A percentile compares a stretch with the other conserved stretches of the same genome.
Evolutionary conservation across 2,888 invertebrate species (phyloP).

Genomic region (Corythucha ciliata): DNA sequence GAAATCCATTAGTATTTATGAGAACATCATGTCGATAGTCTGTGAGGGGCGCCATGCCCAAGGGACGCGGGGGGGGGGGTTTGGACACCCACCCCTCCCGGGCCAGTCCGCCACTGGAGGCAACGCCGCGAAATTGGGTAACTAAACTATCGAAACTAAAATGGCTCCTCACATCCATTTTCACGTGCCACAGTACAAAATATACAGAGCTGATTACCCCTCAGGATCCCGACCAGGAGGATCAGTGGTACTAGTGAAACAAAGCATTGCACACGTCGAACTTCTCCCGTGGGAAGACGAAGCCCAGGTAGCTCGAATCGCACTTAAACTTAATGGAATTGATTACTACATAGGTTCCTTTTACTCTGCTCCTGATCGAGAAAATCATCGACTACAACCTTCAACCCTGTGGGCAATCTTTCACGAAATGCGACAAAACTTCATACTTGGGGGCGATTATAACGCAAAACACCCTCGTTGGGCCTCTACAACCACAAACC

Average conservation of each 20-base stretch:
- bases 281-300: not conserved
- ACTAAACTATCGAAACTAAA: too few species aligned
- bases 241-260: not conserved
- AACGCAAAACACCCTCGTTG: not conserved
- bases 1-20: too few species aligned
- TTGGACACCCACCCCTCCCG: too few species aligned
- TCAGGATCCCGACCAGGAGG: conserved; percentile 3
- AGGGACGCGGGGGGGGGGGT: too few species aligned
- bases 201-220: conserved; percentile 4
- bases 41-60: too few species aligned
- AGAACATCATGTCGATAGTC: too few species aligned
- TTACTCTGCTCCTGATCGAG: conserved; percentile 17
- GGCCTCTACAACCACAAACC: conserved; percentile 6
- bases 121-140: too few species aligned
- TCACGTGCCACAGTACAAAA: conserved; percentile 1
- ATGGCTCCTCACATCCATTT: conserved; percentile 7
- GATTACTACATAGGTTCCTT: conserved; percentile 3
- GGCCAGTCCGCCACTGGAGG: too few species aligned
- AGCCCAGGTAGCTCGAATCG: not conserved
- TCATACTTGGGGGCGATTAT: not conserved
- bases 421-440: not conserved
- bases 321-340: not conserved
- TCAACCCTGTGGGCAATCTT: not conserved
- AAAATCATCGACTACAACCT: not conserved
- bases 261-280: not conserved